Base-by-base conservation (phyloP, 1,140 invertebrate species). In the Tribolium madens region DNA sequence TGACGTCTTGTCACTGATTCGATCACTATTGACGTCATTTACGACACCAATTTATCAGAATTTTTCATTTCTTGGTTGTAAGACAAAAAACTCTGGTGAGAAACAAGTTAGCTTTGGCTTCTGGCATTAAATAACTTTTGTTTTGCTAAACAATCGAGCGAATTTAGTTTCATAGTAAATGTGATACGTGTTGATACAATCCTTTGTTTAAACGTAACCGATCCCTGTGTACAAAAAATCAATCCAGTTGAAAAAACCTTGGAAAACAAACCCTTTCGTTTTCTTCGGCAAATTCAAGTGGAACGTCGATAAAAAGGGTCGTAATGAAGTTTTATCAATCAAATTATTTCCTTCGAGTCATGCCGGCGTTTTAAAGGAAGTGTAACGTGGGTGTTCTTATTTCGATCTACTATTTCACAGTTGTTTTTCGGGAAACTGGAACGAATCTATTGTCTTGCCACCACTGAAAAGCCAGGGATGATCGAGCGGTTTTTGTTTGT, bases 271-370 rank as follows among this genome's bases (percentile, higher is more conserved):
- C 77, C 77, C 77, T 75, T 78, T 75, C 73, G 73, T 71, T 78
- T 78, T 74, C 64, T 42, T 75, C 17, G 10, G 46, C 46, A 72
- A 78, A 78, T 75, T 78, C 74, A 78, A 75, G 73, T 75, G 77
- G 73, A 78, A 78, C 77, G 75, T 71, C 53, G 48, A 57, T 60
- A 79, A 79, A 79, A 79, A 77, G 60, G 50, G 36, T 48, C 52
- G 70, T 78, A 73, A 80, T 80, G 73, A 80, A 80, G 79, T 80
- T 80, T 80, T 80, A 80, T 77, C 79, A 79, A 80, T 80, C 79
- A 80, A 79, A 80, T 80, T 80, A 80, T 79, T 79, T 79, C 70
- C 36, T 74, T 47, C 75, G 15, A 76, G 79, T 80, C 79, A 80
- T 76, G 79, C 79, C 68, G 75, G 64, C 70, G 13, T 73, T 77